Evolutionary conservation across 2,888 invertebrate species (phyloP).

Genomic region (Dusona sp.): DNA sequence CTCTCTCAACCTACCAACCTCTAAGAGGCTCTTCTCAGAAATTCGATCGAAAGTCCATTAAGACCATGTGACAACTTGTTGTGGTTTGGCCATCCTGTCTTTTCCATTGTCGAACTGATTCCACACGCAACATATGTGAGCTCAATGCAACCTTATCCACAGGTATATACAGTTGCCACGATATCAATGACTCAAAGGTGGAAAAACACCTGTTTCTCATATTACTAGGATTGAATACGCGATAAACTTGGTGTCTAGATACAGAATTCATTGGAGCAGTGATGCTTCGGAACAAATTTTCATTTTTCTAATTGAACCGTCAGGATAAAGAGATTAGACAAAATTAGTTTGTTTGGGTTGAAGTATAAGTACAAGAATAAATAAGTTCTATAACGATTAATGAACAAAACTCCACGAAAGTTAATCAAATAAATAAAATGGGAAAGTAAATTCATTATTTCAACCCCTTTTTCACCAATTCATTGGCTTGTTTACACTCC

Average conservation of each 20-base stretch:
- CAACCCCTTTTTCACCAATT: background rate
- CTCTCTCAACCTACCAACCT: conserved; percentile 27
- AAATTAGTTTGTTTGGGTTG: background rate
- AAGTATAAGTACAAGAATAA: background rate
- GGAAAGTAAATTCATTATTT: too few relatives aligned
- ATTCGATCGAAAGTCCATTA: conserved; percentile 80
- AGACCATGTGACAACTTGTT: conserved; percentile 77
- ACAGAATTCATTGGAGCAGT: background rate
- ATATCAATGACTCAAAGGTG: conserved; percentile 15
- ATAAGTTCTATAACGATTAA: background rate
- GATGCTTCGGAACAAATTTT: background rate
- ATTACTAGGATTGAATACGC: background rate
- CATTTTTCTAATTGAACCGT: background rate
- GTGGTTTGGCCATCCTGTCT: conserved; percentile 71
- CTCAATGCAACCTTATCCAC: background rate
- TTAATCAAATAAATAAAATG: too few relatives aligned
- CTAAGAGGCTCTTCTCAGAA: conserved; percentile 62
- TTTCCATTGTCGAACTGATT: conserved; percentile 74
- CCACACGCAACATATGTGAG: background rate
- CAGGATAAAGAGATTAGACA: background rate
- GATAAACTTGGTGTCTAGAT: background rate
- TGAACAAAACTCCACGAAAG: background rate
- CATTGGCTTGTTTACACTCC: background rate
- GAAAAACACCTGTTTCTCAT: background rate
- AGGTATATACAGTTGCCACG: background rate